phyloP scores from a whole-genome alignment of 2,888 invertebrate species.

The Drosophila fungiperda region DNA sequence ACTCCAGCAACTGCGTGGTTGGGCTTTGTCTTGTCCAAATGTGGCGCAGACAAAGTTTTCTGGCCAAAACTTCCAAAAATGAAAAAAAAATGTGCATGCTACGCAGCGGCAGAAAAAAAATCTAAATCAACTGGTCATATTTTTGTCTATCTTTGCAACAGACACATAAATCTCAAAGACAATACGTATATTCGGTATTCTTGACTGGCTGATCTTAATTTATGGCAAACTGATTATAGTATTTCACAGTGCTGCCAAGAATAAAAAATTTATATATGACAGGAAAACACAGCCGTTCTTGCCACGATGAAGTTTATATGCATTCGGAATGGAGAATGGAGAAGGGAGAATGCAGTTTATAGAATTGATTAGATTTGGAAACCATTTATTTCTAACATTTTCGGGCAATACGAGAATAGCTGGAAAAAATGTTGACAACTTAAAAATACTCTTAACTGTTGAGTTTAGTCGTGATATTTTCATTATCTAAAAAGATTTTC shows the following conservation, averaged over 20 bases:
- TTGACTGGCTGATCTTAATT: conserved; percentile 78
- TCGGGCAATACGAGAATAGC: not conserved
- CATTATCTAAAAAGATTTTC: not conserved
- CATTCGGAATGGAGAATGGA: not conserved
- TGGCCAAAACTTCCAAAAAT: conserved; percentile 2
- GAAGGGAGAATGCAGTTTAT: not conserved
- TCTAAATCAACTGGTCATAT: conserved; percentile 69
- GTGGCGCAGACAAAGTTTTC: conserved; percentile 41
- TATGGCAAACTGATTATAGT: conserved; percentile 82
- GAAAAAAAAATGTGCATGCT: conserved; percentile 51
- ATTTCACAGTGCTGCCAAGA: conserved; percentile 45
- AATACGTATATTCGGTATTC: conserved; percentile 44
- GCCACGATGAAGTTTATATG: not conserved
- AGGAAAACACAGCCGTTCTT: not conserved
- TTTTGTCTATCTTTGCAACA: conserved; percentile 61
- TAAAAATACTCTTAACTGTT: not conserved
- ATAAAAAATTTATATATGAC: not conserved
- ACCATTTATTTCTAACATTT: not conserved
- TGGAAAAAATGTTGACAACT: not conserved
- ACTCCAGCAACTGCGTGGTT: conserved; percentile 37
- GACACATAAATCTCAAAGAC: conserved; percentile 82
- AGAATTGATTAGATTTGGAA: not conserved
- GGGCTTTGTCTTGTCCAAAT: conserved; percentile 40
- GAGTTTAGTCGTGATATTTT: not conserved
- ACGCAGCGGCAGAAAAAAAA: conserved; percentile 40